A percentile compares a stretch with the other conserved stretches of the same genome.
Conservation (phyloP, 1,140 invertebrate species). For the Scaptodrosophila lebanonensis region DNA sequence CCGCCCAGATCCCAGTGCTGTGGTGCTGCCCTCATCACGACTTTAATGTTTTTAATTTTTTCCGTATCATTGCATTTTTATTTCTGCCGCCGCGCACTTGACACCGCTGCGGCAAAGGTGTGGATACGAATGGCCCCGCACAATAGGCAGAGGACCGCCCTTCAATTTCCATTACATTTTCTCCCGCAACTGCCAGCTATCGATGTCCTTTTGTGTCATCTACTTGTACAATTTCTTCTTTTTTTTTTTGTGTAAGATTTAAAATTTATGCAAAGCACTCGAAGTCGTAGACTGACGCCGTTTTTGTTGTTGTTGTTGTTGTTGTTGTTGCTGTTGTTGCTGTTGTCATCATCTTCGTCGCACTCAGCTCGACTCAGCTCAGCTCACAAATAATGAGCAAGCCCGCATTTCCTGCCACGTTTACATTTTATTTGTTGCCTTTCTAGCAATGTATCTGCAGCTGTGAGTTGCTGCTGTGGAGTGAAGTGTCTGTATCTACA, state of each 20-base stretch:
- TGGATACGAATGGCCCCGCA: constrained; percentile 11
- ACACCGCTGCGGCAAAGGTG: constrained; percentile 53
- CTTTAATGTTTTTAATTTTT: constrained; percentile 71
- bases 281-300: constrained; percentile 44
- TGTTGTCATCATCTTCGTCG: too few relatives aligned
- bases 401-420: constrained; percentile 74
- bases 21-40: not conserved
- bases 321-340: too few relatives aligned
- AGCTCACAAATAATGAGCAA: constrained; percentile 74
- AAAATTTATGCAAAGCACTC: constrained; percentile 74
- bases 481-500: constrained; percentile 40
- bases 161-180: constrained; percentile 75
- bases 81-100: constrained; percentile 45
- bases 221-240: constrained; percentile 27
- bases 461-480: constrained; percentile 19
- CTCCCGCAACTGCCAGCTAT: constrained; percentile 58
- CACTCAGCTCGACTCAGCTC: constrained; percentile 64
- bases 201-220: constrained; percentile 72
- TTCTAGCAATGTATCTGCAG: constrained; percentile 8
- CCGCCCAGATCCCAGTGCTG: not conserved
- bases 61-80: constrained; percentile 70
- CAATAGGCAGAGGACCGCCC: constrained; percentile 30
- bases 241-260: constrained; percentile 51
- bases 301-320: too few relatives aligned
- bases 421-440: constrained; percentile 34